These are phyloP conservation scores for Drosophila prosaltans DNA, from an alignment of 1,140 invertebrate species.

Conservation along the genomic window DNA sequence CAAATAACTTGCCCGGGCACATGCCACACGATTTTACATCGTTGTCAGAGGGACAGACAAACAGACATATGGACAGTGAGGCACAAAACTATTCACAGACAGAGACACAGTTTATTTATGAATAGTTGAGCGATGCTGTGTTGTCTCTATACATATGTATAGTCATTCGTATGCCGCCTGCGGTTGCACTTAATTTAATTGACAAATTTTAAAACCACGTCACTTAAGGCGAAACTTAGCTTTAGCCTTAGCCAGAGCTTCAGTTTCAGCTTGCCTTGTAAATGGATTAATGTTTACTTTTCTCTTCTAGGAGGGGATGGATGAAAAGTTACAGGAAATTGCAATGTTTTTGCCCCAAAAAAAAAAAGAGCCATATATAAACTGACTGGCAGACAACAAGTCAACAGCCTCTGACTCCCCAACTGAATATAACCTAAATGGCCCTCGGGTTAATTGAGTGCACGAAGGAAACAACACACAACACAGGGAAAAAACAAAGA, in stretches of 20 bases:
- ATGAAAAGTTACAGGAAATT: conserved; percentile 71
- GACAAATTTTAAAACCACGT: conserved; percentile 81
- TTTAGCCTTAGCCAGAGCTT: conserved; percentile 19
- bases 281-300: conserved; percentile 81
- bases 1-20: conserved; percentile 74
- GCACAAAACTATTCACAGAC: conserved; percentile 63
- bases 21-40: conserved; percentile 59
- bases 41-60: conserved; percentile 15
- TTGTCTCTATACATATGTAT: conserved; percentile 23
- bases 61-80: conserved; percentile 15
- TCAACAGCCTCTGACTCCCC: conserved; percentile 65
- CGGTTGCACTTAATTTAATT: conserved; percentile 83
- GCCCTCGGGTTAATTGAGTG: conserved; percentile 77
- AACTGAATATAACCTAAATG: conserved; percentile 62
- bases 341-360: conserved; percentile 69
- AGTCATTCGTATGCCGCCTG: conserved; percentile 77
- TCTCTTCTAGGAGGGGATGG: conserved; percentile 37
- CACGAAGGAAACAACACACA: conserved; percentile 24
- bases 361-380: neutral
- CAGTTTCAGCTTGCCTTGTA: conserved; percentile 46
- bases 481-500: conserved; percentile 18
- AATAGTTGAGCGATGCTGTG: conserved; percentile 70
- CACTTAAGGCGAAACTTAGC: conserved; percentile 60
- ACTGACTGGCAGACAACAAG: conserved; percentile 62
- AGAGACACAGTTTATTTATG: conserved; percentile 46